These are phyloP conservation scores for Hemaris fuciformis DNA, from an alignment of 2,888 invertebrate genomes.

Conservation along the genomic window DNA sequence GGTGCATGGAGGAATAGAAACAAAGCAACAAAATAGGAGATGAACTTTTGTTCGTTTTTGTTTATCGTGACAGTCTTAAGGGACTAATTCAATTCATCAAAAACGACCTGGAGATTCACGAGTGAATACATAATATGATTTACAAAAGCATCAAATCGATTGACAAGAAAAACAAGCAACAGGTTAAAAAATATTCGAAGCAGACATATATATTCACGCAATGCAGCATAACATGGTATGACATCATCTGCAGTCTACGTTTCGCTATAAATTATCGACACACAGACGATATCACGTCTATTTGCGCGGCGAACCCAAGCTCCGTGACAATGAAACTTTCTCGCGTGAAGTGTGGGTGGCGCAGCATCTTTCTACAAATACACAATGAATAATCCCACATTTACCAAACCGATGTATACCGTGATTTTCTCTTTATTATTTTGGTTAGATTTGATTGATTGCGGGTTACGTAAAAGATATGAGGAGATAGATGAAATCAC, in stretches of 20 bases:
- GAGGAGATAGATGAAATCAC: neutral
- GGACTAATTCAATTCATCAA: too few relatives aligned
- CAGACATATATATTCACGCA: neutral
- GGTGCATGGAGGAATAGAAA: too few relatives aligned
- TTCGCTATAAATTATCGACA: neutral
- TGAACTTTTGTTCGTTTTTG: too few relatives aligned
- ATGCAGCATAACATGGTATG: neutral
- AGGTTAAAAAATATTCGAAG: too few relatives aligned
- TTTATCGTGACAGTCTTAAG: too few relatives aligned
- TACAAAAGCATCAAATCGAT: too few relatives aligned
- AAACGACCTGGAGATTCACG: too few relatives aligned
- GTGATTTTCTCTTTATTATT: neutral
- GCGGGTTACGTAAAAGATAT: neutral
- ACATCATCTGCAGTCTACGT: neutral
- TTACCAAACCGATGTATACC: neutral
- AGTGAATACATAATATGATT: too few relatives aligned
- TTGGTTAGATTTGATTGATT: neutral
- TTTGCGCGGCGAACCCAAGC: neutral
- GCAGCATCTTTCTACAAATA: slow-evolving; percentile 26
- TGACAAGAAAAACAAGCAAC: too few relatives aligned
- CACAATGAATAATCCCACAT: slow-evolving; percentile 26
- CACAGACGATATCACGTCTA: neutral
- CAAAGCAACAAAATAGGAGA: too few relatives aligned
- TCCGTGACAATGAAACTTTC: slow-evolving; percentile 22
- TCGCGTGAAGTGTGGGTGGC: slow-evolving; percentile 18